These are phyloP conservation scores for Anguilla marmorata DNA, from an alignment of 2,797 vertebrate species.

Conservation along the genomic window DNA sequence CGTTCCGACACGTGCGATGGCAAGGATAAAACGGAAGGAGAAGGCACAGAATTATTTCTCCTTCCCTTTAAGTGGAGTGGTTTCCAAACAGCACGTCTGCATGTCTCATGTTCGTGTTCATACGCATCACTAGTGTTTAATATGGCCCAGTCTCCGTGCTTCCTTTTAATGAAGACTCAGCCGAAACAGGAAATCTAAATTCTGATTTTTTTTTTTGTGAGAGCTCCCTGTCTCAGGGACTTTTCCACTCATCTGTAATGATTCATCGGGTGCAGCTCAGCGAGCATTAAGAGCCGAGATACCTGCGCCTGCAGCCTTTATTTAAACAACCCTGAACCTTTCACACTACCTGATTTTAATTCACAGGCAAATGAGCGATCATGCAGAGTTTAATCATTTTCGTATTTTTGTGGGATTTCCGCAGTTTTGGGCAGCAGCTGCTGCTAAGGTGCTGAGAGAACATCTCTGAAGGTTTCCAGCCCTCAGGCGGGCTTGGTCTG, in stretches of 20 bases:
- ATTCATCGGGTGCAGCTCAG: neutral
- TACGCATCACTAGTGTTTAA: no score
- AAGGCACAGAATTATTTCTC: conserved; percentile 64
- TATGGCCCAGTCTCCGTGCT: neutral
- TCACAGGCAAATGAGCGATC: neutral
- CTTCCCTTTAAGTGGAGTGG: neutral
- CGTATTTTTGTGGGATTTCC: neutral
- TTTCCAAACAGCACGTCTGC: neutral
- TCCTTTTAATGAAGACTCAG: neutral
- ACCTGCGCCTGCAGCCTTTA: neutral
- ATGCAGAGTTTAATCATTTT: neutral
- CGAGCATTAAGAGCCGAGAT: neutral
- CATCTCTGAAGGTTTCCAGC: neutral
- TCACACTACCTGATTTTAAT: neutral
- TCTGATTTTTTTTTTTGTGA: neutral
- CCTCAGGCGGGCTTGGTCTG: neutral
- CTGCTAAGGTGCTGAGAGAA: neutral
- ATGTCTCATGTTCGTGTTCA: no score
- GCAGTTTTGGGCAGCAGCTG: neutral
- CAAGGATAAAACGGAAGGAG: conserved; percentile 36
- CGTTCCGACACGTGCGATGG: no score
- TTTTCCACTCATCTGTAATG: neutral
- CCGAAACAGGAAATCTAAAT: no score
- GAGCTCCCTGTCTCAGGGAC: neutral
- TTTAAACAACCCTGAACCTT: neutral